These are phyloP conservation scores for Tor tambroides DNA, from an alignment of 2,113 vertebrate genomes.

Conservation along the genomic window DNA sequence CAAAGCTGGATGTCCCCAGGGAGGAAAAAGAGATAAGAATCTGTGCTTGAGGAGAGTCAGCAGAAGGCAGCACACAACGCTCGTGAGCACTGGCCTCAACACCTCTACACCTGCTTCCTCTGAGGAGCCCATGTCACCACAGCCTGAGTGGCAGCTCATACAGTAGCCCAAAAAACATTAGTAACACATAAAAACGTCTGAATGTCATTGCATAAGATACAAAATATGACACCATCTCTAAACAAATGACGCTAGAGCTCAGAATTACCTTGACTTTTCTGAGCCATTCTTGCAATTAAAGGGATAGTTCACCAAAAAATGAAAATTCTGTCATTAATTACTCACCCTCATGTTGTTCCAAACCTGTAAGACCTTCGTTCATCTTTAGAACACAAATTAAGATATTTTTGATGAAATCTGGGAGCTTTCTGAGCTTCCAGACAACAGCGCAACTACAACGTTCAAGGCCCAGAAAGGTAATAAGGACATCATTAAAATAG, in stretches of 20 bases:
- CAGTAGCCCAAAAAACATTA: not conserved
- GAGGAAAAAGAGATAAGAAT: conserved; percentile 14
- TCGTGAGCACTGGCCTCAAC: not conserved
- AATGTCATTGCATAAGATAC: not conserved
- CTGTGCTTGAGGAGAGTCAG: not conserved
- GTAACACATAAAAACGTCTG: not conserved
- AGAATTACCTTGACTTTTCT: not conserved
- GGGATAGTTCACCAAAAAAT: too few relatives aligned
- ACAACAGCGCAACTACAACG: too few relatives aligned
- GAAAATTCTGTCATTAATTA: too few relatives aligned
- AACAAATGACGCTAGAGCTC: not conserved
- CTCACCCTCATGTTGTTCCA: too few relatives aligned
- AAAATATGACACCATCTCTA: not conserved
- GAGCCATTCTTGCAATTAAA: not conserved
- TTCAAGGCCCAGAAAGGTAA: too few relatives aligned
- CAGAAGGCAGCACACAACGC: not conserved
- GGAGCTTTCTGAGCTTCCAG: too few relatives aligned
- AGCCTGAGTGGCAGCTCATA: not conserved
- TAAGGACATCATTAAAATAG: too few relatives aligned
- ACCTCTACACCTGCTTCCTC: conserved; percentile 17
- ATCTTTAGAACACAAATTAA: too few relatives aligned
- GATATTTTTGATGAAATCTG: too few relatives aligned
- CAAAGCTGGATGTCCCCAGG: conserved; percentile 24
- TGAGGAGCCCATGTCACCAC: not conserved
- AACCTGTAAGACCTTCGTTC: too few relatives aligned